A percentile compares a stretch with the other conserved stretches of the same genome.
These are phyloP conservation scores for Megamerina dolium DNA, from an alignment of 2,888 invertebrate species.

Conservation along the genomic window DNA sequence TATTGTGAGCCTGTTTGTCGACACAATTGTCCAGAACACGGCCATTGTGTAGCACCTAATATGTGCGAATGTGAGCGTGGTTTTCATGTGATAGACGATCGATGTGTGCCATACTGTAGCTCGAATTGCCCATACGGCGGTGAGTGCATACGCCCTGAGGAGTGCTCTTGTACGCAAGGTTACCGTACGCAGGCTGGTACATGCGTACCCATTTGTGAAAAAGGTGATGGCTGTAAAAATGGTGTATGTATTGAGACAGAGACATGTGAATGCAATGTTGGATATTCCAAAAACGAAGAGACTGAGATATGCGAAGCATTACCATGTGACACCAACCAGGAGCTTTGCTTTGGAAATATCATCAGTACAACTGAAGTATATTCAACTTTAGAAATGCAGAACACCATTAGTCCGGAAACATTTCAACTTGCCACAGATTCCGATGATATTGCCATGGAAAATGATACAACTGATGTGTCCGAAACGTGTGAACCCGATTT, in stretches of 20 bases:
- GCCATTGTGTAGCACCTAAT: conserved; percentile 31
- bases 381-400: not conserved
- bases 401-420: not conserved
- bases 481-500: conserved; percentile 25
- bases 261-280: conserved; percentile 27
- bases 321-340: conserved; percentile 5
- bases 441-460: conserved; percentile 9
- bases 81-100: conserved; percentile 11
- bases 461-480: conserved; percentile 6
- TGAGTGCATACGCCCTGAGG: conserved; percentile 11
- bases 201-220: conserved; percentile 27
- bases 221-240: conserved; percentile 27
- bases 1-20: conserved; percentile 35
- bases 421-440: not conserved
- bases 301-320: conserved; percentile 19
- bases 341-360: no score
- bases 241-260: conserved; percentile 27
- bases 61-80: conserved; percentile 32
- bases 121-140: conserved; percentile 14
- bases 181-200: conserved; percentile 15
- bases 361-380: not conserved
- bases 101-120: conserved; percentile 11
- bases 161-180: conserved; percentile 8
- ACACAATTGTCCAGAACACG: conserved; percentile 23
- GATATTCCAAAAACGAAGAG: conserved; percentile 20